These are phyloP conservation scores for Trichogramma pretiosum DNA, from an alignment of 1,140 invertebrate species.

Conservation along the genomic window DNA sequence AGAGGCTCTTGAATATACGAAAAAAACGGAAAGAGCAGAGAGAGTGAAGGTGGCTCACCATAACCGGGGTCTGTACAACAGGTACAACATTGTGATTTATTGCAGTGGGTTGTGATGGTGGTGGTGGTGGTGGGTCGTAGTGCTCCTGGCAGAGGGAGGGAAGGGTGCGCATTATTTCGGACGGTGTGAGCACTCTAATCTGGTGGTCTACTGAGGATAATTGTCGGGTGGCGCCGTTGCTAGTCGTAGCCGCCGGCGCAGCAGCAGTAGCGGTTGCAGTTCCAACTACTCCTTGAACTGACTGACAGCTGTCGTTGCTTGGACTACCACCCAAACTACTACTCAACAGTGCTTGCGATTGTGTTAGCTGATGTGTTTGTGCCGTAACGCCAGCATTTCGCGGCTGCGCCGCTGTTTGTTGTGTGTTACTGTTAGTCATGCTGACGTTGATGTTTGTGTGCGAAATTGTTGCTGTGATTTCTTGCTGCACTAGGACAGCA, in stretches of 20 bases:
- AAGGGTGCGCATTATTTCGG: slow-evolving; percentile 78
- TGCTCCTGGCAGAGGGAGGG: slow-evolving; percentile 67
- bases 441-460: not conserved
- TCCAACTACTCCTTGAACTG: slow-evolving; percentile 30
- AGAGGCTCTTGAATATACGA: slow-evolving; percentile 10
- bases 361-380: not conserved
- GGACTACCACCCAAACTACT: slow-evolving; percentile 29
- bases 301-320: slow-evolving; percentile 30
- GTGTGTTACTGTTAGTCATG: slow-evolving; percentile 14
- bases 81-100: slow-evolving; percentile 49
- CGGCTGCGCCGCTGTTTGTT: slow-evolving; percentile 27
- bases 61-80: slow-evolving; percentile 46
- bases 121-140: slow-evolving; percentile 57
- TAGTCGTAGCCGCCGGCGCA: slow-evolving; percentile 21
- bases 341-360: slow-evolving; percentile 26
- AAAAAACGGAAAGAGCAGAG: slow-evolving; percentile 42
- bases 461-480: not conserved
- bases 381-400: not conserved
- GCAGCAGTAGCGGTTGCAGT: slow-evolving; percentile 22
- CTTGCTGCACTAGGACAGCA: slow-evolving; percentile 9
- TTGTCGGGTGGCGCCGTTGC: slow-evolving; percentile 35
- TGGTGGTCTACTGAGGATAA: slow-evolving; percentile 58
- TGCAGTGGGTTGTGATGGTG: no score
- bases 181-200: slow-evolving; percentile 75
- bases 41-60: slow-evolving; percentile 51